phyloP scores from a whole-genome alignment of 2,888 invertebrate species.

The Hyalella azteca region DNA sequence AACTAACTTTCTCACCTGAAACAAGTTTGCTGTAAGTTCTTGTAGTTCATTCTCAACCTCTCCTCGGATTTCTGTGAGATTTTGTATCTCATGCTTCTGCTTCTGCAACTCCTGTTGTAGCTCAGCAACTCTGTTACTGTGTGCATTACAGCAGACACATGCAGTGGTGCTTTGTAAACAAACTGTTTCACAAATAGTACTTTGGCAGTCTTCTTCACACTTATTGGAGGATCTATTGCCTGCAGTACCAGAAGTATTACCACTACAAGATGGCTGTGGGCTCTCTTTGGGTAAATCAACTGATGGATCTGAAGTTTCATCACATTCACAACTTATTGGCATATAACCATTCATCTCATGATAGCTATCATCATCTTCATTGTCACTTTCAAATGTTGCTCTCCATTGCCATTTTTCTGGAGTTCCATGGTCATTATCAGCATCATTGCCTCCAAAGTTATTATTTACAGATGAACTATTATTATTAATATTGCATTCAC shows the following conservation, averaged over 20 bases:
- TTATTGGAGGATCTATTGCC: background rate
- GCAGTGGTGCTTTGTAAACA: background rate
- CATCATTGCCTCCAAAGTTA: background rate
- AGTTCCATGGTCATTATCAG: background rate
- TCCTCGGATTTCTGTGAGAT: slow-evolving; percentile 72
- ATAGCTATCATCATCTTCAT: slow-evolving; percentile 6
- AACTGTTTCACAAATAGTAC: no score
- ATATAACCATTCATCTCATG: slow-evolving; percentile 30
- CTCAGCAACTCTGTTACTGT: background rate
- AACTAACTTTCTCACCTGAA: slow-evolving; percentile 62
- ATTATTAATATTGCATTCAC: background rate
- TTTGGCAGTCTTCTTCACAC: background rate
- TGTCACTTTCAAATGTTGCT: slow-evolving; percentile 34
- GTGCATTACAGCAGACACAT: background rate
- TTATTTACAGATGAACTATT: background rate
- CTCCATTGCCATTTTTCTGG: background rate
- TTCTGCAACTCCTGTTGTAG: slow-evolving; percentile 62
- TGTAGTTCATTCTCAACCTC: slow-evolving; percentile 79
- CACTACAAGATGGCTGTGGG: background rate
- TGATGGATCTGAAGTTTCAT: background rate
- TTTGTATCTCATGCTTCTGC: slow-evolving; percentile 73
- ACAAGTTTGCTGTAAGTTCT: slow-evolving; percentile 79
- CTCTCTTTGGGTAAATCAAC: background rate
- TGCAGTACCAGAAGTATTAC: background rate
- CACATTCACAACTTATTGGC: slow-evolving; percentile 21